phyloP scores from a whole-genome alignment of 2,113 vertebrate species.

The Tympanuchus pallidicinctus region DNA sequence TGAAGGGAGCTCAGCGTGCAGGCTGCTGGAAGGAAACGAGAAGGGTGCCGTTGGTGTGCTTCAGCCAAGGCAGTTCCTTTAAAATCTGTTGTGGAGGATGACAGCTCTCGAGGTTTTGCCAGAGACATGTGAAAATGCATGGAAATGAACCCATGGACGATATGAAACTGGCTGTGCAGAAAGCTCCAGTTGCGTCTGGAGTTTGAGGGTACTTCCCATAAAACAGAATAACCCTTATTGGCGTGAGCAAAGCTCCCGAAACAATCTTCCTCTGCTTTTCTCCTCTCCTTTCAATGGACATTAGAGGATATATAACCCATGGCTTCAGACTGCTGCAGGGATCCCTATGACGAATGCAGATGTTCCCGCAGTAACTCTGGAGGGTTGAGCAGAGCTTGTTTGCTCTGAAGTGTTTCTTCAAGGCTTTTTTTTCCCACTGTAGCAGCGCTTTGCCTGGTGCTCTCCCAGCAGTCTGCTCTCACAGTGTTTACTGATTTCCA shows the following conservation, averaged over 20 bases:
- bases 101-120: not conserved
- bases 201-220: rapidly evolving
- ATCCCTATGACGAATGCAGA: not conserved
- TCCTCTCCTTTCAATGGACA: not conserved
- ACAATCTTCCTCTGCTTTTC: not conserved
- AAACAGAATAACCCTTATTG: not conserved
- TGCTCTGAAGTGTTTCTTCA: not conserved
- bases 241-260: not conserved
- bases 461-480: not conserved
- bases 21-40: not conserved
- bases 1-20: not conserved
- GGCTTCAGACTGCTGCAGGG: not conserved
- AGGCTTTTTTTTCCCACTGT: not conserved
- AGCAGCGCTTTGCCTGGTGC: not conserved
- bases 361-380: not conserved
- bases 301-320: not conserved
- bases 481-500: not conserved
- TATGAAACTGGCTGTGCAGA: not conserved
- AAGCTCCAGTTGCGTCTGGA: rapidly evolving
- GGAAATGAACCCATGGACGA: not conserved
- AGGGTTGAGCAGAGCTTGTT: not conserved
- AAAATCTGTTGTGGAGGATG: not conserved
- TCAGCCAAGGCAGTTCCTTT: not conserved
- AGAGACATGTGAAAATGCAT: not conserved
- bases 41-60: not conserved